Conservation (phyloP, 2,797 vertebrate genomes). For the Alfaro cultratus region DNA sequence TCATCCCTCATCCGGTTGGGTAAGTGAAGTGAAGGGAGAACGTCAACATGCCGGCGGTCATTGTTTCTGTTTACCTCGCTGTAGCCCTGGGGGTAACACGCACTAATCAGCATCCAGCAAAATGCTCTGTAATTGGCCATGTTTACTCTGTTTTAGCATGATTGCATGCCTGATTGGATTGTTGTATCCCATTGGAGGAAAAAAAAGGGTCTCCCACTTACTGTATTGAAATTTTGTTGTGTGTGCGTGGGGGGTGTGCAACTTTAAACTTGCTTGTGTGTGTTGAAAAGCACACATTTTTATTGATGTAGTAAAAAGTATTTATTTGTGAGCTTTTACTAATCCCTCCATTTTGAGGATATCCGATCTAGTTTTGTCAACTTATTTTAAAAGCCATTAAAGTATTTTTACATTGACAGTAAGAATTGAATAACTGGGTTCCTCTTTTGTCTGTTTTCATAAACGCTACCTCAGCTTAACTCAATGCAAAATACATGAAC, state of each 20-base stretch:
- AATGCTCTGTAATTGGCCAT: conserved; percentile 80
- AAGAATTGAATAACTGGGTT: conserved; percentile 30
- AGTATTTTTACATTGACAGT: conserved; percentile 12
- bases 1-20: conserved; percentile 72
- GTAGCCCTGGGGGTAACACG: conserved; percentile 71
- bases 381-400: conserved; percentile 13
- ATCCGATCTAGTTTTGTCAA: conserved; percentile 29
- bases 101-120: conserved; percentile 78
- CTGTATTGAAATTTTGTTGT: conserved; percentile 30
- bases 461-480: conserved; percentile 31
- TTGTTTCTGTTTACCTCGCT: conserved; percentile 77
- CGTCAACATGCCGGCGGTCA: conserved; percentile 69
- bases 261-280: background rate
- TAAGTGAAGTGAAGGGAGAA: conserved; percentile 73
- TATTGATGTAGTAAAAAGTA: conserved; percentile 17
- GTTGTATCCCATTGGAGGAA: conserved; percentile 64
- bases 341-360: background rate
- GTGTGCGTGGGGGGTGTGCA: background rate
- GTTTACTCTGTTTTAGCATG: conserved; percentile 78
- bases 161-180: conserved; percentile 76
- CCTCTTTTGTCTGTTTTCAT: conserved; percentile 41
- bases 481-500: conserved; percentile 32
- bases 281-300: conserved; percentile 14
- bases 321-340: background rate
- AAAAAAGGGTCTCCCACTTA: conserved; percentile 53